A percentile compares a stretch with the other conserved stretches of the same genome.
These are phyloP conservation scores for Microplitis deprimator DNA, from an alignment of 2,888 invertebrate species.

Conservation along the genomic window DNA sequence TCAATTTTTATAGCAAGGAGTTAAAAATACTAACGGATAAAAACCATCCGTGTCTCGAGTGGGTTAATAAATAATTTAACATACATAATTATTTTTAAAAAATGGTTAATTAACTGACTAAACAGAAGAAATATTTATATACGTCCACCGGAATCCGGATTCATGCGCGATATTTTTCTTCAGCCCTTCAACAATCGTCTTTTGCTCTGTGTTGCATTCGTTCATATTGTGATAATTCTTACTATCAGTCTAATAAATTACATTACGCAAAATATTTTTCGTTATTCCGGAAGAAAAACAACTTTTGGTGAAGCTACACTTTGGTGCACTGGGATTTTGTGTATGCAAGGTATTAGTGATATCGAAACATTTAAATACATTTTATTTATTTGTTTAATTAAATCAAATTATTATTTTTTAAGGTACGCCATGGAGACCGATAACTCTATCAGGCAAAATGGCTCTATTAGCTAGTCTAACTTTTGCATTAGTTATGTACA, in stretches of 20 bases:
- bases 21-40: too few species aligned
- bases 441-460: slow-evolving; percentile 75
- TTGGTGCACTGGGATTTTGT: slow-evolving; percentile 78
- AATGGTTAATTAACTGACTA: not conserved
- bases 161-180: slow-evolving; percentile 77
- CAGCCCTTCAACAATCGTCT: slow-evolving; percentile 76
- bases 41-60: too few species aligned
- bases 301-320: slow-evolving; percentile 74
- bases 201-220: slow-evolving; percentile 73
- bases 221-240: slow-evolving; percentile 73
- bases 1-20: too few species aligned
- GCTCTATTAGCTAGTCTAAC: slow-evolving; percentile 75
- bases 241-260: slow-evolving; percentile 73
- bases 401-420: slow-evolving; percentile 10
- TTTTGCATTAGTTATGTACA: slow-evolving; percentile 78
- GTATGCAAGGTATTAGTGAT: slow-evolving; percentile 75
- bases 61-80: slow-evolving; percentile 3
- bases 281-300: slow-evolving; percentile 65
- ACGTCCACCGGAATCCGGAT: slow-evolving; percentile 76
- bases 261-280: slow-evolving; percentile 58
- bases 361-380: slow-evolving; percentile 12
- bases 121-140: slow-evolving; percentile 78
- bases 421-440: slow-evolving; percentile 77
- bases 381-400: slow-evolving; percentile 14
- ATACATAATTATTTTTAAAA: slow-evolving; percentile 21